Conservation (phyloP, 1,140 invertebrate species). For the Conus ventricosus region DNA sequence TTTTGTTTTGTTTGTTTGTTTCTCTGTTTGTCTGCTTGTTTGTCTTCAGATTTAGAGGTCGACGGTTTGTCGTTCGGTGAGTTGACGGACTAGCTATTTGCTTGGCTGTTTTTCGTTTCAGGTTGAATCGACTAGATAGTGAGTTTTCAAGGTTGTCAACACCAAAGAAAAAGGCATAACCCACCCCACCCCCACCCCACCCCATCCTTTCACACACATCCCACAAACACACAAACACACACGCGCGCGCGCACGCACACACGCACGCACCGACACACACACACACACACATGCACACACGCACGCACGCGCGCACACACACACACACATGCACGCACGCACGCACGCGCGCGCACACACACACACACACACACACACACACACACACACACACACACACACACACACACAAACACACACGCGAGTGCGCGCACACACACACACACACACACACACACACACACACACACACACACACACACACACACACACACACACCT, state of each 20-base stretch:
- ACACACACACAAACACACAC: conserved; percentile 2
- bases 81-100: too few species aligned
- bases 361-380: conserved; percentile 1
- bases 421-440: not conserved
- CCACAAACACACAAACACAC: not conserved
- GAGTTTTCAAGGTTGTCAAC: too few species aligned
- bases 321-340: not conserved
- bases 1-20: too few species aligned
- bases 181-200: too few species aligned
- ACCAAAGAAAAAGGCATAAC: too few species aligned
- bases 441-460: not conserved
- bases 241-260: not conserved
- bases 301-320: not conserved
- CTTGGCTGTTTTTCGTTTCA: too few species aligned
- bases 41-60: too few species aligned
- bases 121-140: too few species aligned
- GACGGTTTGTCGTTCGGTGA: too few species aligned
- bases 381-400: conserved; percentile 2
- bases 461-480: too few species aligned
- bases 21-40: too few species aligned
- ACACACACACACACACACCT: too few species aligned
- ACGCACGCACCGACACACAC: not conserved
- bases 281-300: not conserved
- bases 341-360: not conserved
- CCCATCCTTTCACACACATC: not conserved